These are phyloP conservation scores for Achatina immaculata DNA, from an alignment of 1,140 invertebrate species.

Conservation along the genomic window DNA sequence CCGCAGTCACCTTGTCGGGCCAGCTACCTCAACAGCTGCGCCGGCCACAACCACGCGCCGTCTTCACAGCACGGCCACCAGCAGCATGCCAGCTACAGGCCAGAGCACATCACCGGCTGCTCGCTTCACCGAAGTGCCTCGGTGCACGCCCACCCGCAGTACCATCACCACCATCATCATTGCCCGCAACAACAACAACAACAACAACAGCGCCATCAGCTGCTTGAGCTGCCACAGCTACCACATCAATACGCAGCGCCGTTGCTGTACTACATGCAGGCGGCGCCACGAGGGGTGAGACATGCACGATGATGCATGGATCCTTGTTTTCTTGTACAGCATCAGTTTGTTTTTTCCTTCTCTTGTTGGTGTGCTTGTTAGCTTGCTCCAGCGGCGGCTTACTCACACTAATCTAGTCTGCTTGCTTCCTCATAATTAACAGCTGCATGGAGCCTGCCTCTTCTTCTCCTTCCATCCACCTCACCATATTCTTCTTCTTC, in stretches of 20 bases:
- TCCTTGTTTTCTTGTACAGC: neutral
- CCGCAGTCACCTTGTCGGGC: neutral
- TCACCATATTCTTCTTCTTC: no score
- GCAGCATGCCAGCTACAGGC: neutral
- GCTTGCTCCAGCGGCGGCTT: no score
- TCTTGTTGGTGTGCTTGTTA: no score
- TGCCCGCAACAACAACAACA: conserved; percentile 5
- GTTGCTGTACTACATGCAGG: conserved; percentile 26
- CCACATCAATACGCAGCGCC: conserved; percentile 22
- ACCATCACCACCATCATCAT: no score
- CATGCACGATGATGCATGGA: neutral
- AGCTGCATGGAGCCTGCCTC: no score
- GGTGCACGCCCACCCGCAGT: neutral
- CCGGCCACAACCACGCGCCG: neutral
- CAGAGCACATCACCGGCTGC: neutral
- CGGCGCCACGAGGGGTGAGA: conserved; percentile 18
- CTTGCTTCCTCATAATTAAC: no score
- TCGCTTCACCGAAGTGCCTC: neutral
- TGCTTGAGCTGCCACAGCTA: conserved; percentile 25
- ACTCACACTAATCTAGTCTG: no score
- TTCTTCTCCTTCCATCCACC: no score
- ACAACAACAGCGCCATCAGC: neutral
- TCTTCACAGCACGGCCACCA: no score
- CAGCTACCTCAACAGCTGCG: neutral
- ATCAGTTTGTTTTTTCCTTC: no score